A percentile compares a stretch with the other conserved stretches of the same genome.
Evolutionary conservation across 2,888 invertebrate species (phyloP).

Genomic region (Morpho achilles): DNA sequence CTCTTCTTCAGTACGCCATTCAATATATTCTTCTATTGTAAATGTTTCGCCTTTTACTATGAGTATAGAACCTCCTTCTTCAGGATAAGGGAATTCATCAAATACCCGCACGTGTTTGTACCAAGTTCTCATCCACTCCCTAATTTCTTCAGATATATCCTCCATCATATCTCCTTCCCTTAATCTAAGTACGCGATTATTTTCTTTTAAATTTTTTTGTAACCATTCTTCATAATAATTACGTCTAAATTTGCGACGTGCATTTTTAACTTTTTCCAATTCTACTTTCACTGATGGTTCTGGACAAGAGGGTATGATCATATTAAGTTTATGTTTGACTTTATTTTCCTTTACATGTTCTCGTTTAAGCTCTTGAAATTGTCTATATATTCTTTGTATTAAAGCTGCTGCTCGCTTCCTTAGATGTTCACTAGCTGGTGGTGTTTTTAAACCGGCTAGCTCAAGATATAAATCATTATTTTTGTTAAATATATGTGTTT

Average conservation of each 20-base stretch:
- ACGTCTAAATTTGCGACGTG: conserved; percentile 63
- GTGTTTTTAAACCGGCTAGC: conserved; percentile 58
- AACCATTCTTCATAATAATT: conserved; percentile 65
- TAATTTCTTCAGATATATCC: conserved; percentile 86
- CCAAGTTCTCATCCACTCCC: conserved; percentile 86
- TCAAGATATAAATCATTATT: conserved; percentile 57
- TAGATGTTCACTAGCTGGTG: conserved; percentile 41
- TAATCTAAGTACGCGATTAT: conserved; percentile 66
- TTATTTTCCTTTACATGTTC: conserved; percentile 54
- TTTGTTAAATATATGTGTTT: conserved; percentile 46
- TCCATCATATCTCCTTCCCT: conserved; percentile 82
- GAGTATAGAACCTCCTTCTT: conserved; percentile 84
- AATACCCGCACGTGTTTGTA: conserved; percentile 77
- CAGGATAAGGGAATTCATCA: conserved; percentile 85
- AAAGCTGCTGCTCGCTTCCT: conserved; percentile 44
- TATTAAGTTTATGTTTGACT: conserved; percentile 72
- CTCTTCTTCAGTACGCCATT: conserved; percentile 52
- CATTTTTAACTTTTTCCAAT: conserved; percentile 64
- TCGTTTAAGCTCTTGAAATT: conserved; percentile 59
- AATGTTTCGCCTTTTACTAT: conserved; percentile 79
- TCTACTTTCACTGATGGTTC: conserved; percentile 64
- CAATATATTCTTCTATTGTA: conserved; percentile 79
- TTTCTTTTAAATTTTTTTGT: conserved; percentile 66
- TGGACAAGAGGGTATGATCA: conserved; percentile 74
- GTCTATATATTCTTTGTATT: conserved; percentile 58